These are phyloP conservation scores for Eumacrocentrus americanus DNA, from an alignment of 2,888 invertebrate genomes.

Conservation along the genomic window DNA sequence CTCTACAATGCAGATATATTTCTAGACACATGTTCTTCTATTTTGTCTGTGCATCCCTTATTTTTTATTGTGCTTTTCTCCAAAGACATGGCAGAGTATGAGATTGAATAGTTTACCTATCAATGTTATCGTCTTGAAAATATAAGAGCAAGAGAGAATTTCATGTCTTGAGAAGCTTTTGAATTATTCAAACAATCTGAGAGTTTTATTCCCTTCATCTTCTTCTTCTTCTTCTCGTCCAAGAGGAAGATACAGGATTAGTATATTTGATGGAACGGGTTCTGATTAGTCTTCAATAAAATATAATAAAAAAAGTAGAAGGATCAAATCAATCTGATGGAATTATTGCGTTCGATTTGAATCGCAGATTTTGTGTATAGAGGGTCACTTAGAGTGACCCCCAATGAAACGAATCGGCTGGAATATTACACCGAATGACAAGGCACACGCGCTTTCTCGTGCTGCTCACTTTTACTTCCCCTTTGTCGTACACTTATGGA, in stretches of 20 bases:
- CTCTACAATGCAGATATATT: conserved; percentile 10
- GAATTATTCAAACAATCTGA: background rate
- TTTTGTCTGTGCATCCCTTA: conserved; percentile 6
- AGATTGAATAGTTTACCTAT: no score
- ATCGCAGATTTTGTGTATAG: background rate
- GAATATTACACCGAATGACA: conserved; percentile 44
- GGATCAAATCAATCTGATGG: conserved; percentile 7
- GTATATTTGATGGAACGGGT: background rate
- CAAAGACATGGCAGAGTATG: no score
- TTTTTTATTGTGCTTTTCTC: background rate
- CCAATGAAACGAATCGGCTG: conserved; percentile 39
- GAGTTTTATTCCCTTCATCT: no score
- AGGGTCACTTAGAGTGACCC: conserved; percentile 8
- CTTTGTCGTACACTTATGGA: conserved; percentile 14
- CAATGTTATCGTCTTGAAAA: no score
- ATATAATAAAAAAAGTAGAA: background rate
- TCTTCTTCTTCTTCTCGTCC: no score
- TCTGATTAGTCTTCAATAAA: background rate
- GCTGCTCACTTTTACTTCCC: background rate
- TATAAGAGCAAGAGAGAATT: no score
- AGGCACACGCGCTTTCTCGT: conserved; percentile 13
- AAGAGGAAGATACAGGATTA: background rate
- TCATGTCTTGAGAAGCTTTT: no score
- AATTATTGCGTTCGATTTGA: conserved; percentile 19
- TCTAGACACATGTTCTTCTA: conserved; percentile 6